A percentile compares a stretch with the other conserved stretches of the same genome.
phyloP scores from a whole-genome alignment of 2,113 vertebrate genomes.

The Aplodontia rufa region DNA sequence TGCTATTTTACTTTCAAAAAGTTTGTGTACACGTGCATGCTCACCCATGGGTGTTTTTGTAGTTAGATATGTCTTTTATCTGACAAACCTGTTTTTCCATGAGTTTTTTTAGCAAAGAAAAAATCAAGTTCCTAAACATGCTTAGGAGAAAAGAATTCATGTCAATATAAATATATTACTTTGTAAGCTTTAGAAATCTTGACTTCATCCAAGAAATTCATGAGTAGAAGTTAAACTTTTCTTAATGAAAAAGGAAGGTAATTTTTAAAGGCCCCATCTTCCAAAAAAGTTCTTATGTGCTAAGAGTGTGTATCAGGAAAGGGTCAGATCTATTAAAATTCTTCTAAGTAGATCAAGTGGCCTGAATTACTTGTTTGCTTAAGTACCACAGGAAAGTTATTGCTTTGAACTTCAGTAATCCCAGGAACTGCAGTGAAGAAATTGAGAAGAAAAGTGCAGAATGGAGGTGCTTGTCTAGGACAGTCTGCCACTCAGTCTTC shows the following conservation, averaged over 20 bases:
- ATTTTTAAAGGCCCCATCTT: neutral
- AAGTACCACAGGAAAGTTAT: constrained; percentile 73
- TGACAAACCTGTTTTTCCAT: neutral
- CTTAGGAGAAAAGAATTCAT: neutral
- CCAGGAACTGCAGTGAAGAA: constrained; percentile 66
- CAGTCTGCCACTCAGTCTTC: neutral
- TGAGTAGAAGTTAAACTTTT: neutral
- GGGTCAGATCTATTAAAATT: constrained; percentile 71
- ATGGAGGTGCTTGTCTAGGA: neutral
- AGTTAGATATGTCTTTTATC: neutral
- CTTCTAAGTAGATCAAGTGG: constrained; percentile 63
- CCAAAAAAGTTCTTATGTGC: neutral
- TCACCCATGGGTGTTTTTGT: neutral
- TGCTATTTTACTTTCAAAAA: neutral
- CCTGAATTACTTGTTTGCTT: constrained; percentile 75
- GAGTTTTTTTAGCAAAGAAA: neutral
- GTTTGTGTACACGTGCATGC: neutral
- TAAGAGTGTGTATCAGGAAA: constrained; percentile 32
- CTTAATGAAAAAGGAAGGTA: neutral
- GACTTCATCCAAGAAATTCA: neutral
- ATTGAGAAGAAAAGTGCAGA: constrained; percentile 30
- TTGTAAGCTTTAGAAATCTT: constrained; percentile 29
- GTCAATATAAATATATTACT: neutral
- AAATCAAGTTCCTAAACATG: neutral
- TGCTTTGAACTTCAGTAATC: constrained; percentile 74